Evolutionary conservation across 1,140 invertebrate species (phyloP).

Genomic region (Scaptodrosophila lebanonensis): DNA sequence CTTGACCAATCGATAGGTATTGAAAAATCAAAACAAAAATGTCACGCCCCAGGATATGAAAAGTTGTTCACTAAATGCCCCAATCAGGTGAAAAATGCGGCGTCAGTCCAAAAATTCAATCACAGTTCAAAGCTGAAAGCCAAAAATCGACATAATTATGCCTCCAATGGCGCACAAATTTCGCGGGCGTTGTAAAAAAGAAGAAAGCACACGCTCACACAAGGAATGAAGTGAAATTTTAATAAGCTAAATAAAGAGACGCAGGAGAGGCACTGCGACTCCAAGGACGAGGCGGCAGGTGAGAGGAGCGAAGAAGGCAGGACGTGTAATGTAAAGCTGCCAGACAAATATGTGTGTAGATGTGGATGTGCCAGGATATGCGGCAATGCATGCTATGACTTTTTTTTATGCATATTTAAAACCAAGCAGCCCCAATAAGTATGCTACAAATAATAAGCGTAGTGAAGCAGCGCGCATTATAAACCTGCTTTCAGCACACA

Average conservation of each 20-base stretch:
- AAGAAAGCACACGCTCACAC: slow-evolving; percentile 4
- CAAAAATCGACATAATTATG: slow-evolving; percentile 32
- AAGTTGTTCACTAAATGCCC: slow-evolving; percentile 24
- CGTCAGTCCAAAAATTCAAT: slow-evolving; percentile 21
- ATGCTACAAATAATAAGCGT: slow-evolving; percentile 61
- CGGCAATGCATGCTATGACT: slow-evolving; percentile 19
- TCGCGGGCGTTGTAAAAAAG: slow-evolving; percentile 10
- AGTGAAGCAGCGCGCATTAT: slow-evolving; percentile 51
- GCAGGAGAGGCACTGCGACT: too few relatives aligned
- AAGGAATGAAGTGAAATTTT: slow-evolving; percentile 45
- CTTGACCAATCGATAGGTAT: too few relatives aligned
- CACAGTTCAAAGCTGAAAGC: slow-evolving; percentile 34
- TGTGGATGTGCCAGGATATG: slow-evolving; percentile 23
- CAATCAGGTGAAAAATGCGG: slow-evolving; percentile 22
- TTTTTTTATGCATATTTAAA: slow-evolving; percentile 57
- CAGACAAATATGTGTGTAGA: slow-evolving; percentile 32
- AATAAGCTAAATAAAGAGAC: slow-evolving; percentile 51
- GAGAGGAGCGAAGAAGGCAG: slow-evolving; percentile 26
- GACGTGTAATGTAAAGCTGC: slow-evolving; percentile 36
- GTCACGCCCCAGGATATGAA: too few relatives aligned
- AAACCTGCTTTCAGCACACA: slow-evolving; percentile 37
- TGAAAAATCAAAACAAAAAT: too few relatives aligned
- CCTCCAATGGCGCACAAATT: slow-evolving; percentile 14
- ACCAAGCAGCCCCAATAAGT: slow-evolving; percentile 47
- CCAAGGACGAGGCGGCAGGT: slow-evolving; percentile 41